Conservation (phyloP, 2,797 vertebrate species). For the Muraenolepis orangiensis region DNA sequence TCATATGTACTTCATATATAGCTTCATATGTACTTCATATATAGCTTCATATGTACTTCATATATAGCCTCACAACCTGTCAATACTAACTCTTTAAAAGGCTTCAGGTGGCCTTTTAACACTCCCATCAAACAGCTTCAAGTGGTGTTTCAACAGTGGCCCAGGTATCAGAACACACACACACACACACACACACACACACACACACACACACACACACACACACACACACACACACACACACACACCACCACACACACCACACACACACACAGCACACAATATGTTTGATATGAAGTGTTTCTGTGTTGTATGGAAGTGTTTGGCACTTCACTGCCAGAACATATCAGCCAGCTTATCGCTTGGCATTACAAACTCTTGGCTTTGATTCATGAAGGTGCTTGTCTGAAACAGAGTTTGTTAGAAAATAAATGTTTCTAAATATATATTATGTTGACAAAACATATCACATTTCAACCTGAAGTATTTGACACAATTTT, state of each 20-base stretch:
- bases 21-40: conserved; percentile 63
- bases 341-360: not conserved
- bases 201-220: conserved; percentile 19
- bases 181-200: conserved; percentile 42
- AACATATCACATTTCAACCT: not conserved
- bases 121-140: no score
- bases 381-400: not conserved
- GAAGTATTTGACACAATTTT: not conserved
- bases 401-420: not conserved
- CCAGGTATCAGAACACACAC: conserved; percentile 56
- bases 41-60: no score
- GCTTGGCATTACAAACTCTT: not conserved
- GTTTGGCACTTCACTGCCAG: not conserved
- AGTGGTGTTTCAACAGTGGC: conserved; percentile 72
- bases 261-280: conserved; percentile 23
- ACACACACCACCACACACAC: conserved; percentile 18
- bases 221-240: conserved; percentile 9
- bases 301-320: not conserved
- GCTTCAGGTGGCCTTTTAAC: conserved; percentile 74
- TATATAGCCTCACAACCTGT: conserved; percentile 54
- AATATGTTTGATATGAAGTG: not conserved
- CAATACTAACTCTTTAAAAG: conserved; percentile 67
- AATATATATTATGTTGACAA: conserved; percentile 3
- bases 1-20: conserved; percentile 65
- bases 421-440: not conserved